Percentiles rank a stretch among this genome's conserved stretches.
These are phyloP conservation scores for Nymphalis c-album DNA, from an alignment of 2,888 invertebrate species.

Conservation along the genomic window DNA sequence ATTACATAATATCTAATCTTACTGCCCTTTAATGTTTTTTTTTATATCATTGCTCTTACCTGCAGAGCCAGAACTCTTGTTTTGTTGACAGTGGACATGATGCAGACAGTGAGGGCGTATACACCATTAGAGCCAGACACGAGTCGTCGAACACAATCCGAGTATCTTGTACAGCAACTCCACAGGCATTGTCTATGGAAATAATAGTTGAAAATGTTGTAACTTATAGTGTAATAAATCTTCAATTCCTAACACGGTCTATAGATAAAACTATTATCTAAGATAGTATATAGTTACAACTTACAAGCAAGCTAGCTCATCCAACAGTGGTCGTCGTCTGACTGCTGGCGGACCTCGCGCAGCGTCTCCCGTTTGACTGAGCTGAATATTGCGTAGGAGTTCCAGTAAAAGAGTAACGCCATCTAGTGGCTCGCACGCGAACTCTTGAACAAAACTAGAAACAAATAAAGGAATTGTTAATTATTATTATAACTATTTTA, in stretches of 20 bases:
- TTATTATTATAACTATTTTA: neutral
- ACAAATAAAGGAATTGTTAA: neutral
- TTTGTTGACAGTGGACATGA: conserved; percentile 93
- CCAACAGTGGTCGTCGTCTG: conserved; percentile 88
- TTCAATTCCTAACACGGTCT: too few relatives aligned
- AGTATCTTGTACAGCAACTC: conserved; percentile 88
- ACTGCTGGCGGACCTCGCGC: conserved; percentile 84
- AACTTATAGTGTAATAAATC: too few relatives aligned
- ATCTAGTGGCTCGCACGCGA: conserved; percentile 92
- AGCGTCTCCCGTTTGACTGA: conserved; percentile 86
- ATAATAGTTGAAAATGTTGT: too few relatives aligned
- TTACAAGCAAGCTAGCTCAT: conserved; percentile 92
- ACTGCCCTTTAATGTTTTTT: too few relatives aligned
- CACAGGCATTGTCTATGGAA: conserved; percentile 87
- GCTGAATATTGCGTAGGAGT: conserved; percentile 91
- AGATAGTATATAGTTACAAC: conserved; percentile 40
- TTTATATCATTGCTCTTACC: conserved; percentile 70
- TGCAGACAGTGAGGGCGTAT: conserved; percentile 91
- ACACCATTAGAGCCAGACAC: conserved; percentile 90
- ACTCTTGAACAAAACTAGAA: conserved; percentile 95
- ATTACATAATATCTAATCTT: too few relatives aligned
- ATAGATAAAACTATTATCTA: too few relatives aligned
- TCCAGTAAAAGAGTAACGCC: conserved; percentile 92
- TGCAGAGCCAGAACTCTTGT: conserved; percentile 92
- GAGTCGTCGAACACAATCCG: conserved; percentile 89